Conservation (phyloP, 2,113 vertebrate genomes). For the Merops nubicus region DNA sequence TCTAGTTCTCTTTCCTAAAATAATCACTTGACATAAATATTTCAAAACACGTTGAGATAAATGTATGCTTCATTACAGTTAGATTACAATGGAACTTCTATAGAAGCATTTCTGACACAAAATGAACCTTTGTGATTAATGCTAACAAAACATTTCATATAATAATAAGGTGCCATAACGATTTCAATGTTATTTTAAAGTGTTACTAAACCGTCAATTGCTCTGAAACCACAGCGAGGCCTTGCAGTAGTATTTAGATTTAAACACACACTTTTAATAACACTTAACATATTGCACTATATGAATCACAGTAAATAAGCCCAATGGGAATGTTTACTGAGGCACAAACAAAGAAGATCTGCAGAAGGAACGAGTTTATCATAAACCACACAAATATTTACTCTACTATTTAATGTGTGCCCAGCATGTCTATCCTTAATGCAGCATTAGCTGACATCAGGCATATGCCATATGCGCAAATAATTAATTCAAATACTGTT, state of each 20-base stretch:
- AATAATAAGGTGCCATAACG: conserved; percentile 64
- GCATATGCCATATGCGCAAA: conserved; percentile 77
- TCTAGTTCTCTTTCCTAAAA: not conserved
- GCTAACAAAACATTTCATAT: conserved; percentile 56
- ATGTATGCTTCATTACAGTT: conserved; percentile 56
- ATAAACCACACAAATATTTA: conserved; percentile 84
- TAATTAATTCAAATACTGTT: conserved; percentile 81
- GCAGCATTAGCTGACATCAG: conserved; percentile 79
- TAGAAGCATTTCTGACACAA: conserved; percentile 46
- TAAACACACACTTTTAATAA: conserved; percentile 64
- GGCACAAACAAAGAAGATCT: conserved; percentile 57
- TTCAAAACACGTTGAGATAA: conserved; percentile 55
- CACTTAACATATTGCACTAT: conserved; percentile 59
- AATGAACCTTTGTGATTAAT: conserved; percentile 63
- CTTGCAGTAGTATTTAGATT: conserved; percentile 54
- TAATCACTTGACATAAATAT: conserved; percentile 44
- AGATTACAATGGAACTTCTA: conserved; percentile 58
- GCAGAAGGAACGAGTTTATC: conserved; percentile 74
- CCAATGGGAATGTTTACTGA: conserved; percentile 70
- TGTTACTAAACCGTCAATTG: conserved; percentile 71
- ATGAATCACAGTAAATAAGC: conserved; percentile 67
- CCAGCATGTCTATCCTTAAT: conserved; percentile 80
- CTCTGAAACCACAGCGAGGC: conserved; percentile 59
- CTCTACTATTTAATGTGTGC: conserved; percentile 78
- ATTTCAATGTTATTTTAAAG: conserved; percentile 71